Conservation (phyloP, 2,113 vertebrate genomes). For the Pipra filicauda region DNA sequence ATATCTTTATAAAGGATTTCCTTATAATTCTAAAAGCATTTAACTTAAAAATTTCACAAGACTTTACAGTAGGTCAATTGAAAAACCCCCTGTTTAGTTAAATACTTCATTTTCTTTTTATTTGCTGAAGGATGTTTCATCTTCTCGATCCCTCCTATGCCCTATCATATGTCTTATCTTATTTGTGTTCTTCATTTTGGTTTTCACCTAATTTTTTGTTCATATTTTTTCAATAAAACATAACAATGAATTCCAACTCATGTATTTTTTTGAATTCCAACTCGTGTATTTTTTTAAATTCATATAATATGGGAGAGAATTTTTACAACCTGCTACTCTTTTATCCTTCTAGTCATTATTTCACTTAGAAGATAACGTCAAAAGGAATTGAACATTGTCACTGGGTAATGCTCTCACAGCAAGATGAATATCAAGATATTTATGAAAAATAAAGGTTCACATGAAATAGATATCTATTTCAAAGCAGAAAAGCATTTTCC, state of each 20-base stretch:
- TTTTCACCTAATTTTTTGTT: neutral
- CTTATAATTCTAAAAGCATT: neutral
- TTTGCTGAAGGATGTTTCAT: neutral
- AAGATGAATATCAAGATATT: slow-evolving; percentile 66
- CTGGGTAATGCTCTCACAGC: slow-evolving; percentile 45
- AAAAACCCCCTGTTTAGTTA: neutral
- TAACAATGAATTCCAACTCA: neutral
- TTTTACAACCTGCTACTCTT: slow-evolving; percentile 22
- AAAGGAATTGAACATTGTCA: slow-evolving; percentile 50
- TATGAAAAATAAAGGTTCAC: slow-evolving; percentile 66
- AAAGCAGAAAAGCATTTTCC: slow-evolving; percentile 58
- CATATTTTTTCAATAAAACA: neutral
- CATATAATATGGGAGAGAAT: neutral
- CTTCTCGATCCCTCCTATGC: fast-evolving
- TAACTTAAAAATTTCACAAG: neutral
- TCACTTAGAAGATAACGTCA: slow-evolving; percentile 62
- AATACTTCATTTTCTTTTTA: neutral
- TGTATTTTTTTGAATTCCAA: slow-evolving; percentile 7
- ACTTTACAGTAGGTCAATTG: neutral
- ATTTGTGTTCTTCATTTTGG: neutral
- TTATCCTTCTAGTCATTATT: slow-evolving; percentile 43
- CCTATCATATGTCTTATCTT: neutral
- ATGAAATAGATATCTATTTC: slow-evolving; percentile 42
- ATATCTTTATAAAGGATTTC: neutral
- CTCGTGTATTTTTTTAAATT: neutral